A percentile compares a stretch with the other conserved stretches of the same genome.
Evolutionary conservation across 2,888 invertebrate genomes (phyloP).

Genomic region (Apodemia duryi): DNA sequence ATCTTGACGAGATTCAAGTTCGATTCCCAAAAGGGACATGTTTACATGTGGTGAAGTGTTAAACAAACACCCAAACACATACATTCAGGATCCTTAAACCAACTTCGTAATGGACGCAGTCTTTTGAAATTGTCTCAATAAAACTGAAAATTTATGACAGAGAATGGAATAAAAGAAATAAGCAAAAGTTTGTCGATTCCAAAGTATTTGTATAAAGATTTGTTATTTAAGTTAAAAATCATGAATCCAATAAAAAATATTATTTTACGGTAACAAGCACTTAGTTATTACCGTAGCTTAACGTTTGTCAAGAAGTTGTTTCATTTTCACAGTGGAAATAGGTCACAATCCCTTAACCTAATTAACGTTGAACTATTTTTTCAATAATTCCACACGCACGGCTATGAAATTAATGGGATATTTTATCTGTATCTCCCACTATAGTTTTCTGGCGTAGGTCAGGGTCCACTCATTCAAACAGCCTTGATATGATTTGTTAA

Average conservation of each 20-base stretch:
- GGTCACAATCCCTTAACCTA: constrained; percentile 12
- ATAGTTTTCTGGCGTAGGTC: background rate
- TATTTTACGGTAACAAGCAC: background rate
- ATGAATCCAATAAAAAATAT: background rate
- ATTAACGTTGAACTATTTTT: constrained; percentile 7
- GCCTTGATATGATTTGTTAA: constrained; percentile 7
- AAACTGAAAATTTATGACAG: no score
- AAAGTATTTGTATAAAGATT: no score
- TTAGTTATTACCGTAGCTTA: constrained; percentile 8
- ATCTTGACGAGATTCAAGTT: no score
- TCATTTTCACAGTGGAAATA: background rate
- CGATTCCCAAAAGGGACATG: no score
- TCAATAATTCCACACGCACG: background rate
- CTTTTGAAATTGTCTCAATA: no score
- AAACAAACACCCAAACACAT: no score
- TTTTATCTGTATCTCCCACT: background rate
- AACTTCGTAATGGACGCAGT: no score
- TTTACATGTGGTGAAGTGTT: no score
- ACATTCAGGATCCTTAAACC: no score
- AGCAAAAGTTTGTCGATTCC: no score
- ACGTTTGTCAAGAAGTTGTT: constrained; percentile 4
- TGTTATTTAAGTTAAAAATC: no score
- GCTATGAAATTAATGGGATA: background rate
- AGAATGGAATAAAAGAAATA: no score
- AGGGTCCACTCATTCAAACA: constrained; percentile 1